Conservation (phyloP, 1,140 invertebrate genomes). For the Ladona fulva region DNA sequence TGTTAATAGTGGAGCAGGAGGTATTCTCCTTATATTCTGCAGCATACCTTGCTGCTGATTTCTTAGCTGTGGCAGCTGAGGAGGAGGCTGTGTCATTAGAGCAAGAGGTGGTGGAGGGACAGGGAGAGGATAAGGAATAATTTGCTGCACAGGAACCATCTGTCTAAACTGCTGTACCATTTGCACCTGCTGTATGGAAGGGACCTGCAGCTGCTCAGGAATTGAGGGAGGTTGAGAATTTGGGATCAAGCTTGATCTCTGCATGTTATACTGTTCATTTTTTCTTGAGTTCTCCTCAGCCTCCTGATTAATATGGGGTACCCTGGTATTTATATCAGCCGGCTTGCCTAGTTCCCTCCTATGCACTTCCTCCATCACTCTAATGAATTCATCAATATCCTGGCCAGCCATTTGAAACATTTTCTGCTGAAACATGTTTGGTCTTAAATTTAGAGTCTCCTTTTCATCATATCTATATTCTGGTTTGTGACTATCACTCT, state of each 20-base stretch:
- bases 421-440: constrained; percentile 66
- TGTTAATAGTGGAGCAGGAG: constrained; percentile 59
- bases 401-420: constrained; percentile 81
- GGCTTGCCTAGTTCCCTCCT: constrained; percentile 49
- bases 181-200: background rate
- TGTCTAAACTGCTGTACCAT: constrained; percentile 29
- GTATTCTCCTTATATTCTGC: constrained; percentile 36
- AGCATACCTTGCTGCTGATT: constrained; percentile 36
- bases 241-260: no score
- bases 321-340: constrained; percentile 48
- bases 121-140: background rate
- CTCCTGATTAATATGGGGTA: constrained; percentile 37
- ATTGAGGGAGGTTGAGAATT: no score
- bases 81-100: constrained; percentile 52
- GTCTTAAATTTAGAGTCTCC: constrained; percentile 22
- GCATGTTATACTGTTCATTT: background rate
- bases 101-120: constrained; percentile 37
- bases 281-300: constrained; percentile 25
- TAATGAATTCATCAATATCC: constrained; percentile 81
- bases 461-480: constrained; percentile 34
- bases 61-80: constrained; percentile 42
- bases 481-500: constrained; percentile 32
- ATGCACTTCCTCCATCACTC: constrained; percentile 66
- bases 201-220: no score
- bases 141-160: constrained; percentile 49